phyloP scores from a whole-genome alignment of 1,140 invertebrate genomes.

The Alviniconcha marisindica region DNA sequence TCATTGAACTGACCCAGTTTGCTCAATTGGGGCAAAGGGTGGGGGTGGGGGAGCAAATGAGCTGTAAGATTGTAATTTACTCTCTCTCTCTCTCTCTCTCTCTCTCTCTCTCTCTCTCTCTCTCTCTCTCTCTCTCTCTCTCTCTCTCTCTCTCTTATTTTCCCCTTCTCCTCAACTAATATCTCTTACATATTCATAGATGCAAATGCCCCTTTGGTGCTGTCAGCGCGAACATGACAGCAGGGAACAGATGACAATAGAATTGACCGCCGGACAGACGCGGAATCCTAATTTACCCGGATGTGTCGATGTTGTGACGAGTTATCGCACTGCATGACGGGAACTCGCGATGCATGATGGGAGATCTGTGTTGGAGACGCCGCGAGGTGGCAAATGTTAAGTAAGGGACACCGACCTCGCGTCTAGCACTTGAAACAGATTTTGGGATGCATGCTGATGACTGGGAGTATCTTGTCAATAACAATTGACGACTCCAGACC shows the following conservation, averaged over 20 bases:
- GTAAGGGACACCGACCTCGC: not conserved
- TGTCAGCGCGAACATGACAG: not conserved
- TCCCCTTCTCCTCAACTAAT: not conserved
- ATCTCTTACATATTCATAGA: slow-evolving; percentile 22
- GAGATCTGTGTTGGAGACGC: not conserved
- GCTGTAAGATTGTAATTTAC: no score
- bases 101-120: not conserved
- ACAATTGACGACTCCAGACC: no score
- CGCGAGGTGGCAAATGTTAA: not conserved
- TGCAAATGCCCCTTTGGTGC: not conserved
- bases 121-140: not conserved
- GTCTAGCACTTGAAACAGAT: no score
- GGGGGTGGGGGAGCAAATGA: no score
- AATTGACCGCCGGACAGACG: slow-evolving; percentile 16
- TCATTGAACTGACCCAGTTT: no score
- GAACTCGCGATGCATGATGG: slow-evolving; percentile 8
- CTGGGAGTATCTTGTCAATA: no score
- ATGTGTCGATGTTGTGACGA: slow-evolving; percentile 5
- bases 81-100: not conserved
- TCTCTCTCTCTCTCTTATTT: not conserved
- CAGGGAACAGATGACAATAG: slow-evolving; percentile 11
- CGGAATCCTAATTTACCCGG: slow-evolving; percentile 1
- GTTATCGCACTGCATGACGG: slow-evolving; percentile 4
- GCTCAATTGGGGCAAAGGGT: no score
- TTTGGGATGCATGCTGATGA: no score